Percentiles rank a stretch among this genome's conserved stretches.
Conservation (phyloP, 2,888 invertebrate genomes). For the Bembecia ichneumoniformis region DNA sequence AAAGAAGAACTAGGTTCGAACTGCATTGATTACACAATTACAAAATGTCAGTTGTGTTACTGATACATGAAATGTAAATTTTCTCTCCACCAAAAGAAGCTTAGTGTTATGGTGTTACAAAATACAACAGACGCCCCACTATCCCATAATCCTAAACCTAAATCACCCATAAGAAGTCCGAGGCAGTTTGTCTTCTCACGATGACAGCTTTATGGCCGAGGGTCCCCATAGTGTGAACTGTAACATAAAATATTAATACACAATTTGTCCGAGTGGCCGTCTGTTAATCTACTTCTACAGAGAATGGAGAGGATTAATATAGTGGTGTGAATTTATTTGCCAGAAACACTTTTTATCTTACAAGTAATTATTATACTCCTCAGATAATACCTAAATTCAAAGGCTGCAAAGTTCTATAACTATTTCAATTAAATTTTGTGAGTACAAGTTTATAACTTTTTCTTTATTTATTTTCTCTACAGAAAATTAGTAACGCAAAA, state of each 20-base stretch:
- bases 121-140: conserved; percentile 10
- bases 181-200: conserved; percentile 51
- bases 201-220: conserved; percentile 62
- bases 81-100: no score
- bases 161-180: conserved; percentile 63
- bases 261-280: conserved; percentile 68
- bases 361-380: no score
- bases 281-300: conserved; percentile 66
- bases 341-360: neutral
- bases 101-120: neutral
- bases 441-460: no score
- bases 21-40: no score
- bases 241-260: conserved; percentile 71
- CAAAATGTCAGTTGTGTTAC: no score
- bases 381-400: no score
- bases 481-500: no score
- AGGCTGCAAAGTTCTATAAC: no score
- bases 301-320: conserved; percentile 53
- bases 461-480: no score
- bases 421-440: no score
- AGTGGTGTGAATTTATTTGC: conserved; percentile 8
- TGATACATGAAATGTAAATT: no score
- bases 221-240: conserved; percentile 44
- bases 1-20: no score
- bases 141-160: conserved; percentile 45